Percentiles rank a stretch among this genome's conserved stretches.
Evolutionary conservation across 2,888 invertebrate genomes (phyloP).

Genomic region (Ctenicera cuprea): DNA sequence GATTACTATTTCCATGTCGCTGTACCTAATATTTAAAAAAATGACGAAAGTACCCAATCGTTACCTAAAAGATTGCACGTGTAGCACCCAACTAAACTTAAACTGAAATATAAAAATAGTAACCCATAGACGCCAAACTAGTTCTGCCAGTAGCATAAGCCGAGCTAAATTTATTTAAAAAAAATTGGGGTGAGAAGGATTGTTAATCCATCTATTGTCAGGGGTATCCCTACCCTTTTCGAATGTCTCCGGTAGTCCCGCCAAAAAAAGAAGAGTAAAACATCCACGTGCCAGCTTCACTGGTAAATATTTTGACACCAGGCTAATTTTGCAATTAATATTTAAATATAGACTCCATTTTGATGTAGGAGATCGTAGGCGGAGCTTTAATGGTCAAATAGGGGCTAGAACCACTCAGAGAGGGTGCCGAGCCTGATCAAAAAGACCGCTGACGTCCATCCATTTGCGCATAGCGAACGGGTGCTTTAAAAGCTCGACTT

Average conservation of each 20-base stretch:
- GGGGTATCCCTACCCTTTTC: constrained; percentile 41
- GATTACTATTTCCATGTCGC: too few species aligned
- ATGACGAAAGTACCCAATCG: background rate
- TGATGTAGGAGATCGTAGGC: constrained; percentile 63
- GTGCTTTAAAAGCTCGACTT: constrained; percentile 48
- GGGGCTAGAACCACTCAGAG: constrained; percentile 64
- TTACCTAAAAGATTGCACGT: background rate
- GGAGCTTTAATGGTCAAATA: constrained; percentile 64
- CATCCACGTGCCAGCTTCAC: constrained; percentile 3
- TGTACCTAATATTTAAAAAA: background rate
- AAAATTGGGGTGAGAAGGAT: constrained; percentile 48
- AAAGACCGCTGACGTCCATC: constrained; percentile 56
- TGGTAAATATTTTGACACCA: constrained; percentile 62
- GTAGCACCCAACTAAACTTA: background rate
- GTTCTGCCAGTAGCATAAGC: constrained; percentile 27
- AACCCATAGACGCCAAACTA: constrained; percentile 25
- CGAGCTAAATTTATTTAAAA: constrained; percentile 36
- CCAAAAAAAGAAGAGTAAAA: constrained; percentile 26
- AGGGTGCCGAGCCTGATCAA: constrained; percentile 61
- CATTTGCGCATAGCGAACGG: constrained; percentile 52
- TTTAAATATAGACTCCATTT: constrained; percentile 67
- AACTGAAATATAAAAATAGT: constrained; percentile 9
- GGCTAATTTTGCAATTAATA: constrained; percentile 65
- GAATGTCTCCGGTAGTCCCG: constrained; percentile 6
- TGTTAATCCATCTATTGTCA: constrained; percentile 50